phyloP scores from a whole-genome alignment of 2,888 invertebrate species.

The Junonia oenone region DNA sequence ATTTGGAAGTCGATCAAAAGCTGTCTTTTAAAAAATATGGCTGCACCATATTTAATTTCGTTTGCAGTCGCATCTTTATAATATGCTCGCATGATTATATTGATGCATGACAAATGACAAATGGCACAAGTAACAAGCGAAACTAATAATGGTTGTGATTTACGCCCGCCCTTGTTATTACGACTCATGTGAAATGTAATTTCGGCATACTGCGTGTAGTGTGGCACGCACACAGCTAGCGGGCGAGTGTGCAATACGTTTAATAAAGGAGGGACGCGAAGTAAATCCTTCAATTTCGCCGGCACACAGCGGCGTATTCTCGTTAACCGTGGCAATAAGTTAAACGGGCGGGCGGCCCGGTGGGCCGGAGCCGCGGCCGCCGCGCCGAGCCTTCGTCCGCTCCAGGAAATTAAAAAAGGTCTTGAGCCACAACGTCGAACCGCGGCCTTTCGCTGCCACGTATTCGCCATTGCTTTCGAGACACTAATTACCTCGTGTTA shows the following conservation, averaged over 20 bases:
- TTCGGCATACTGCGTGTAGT: constrained; percentile 70
- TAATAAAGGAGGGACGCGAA: constrained; percentile 79
- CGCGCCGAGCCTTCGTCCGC: constrained; percentile 32
- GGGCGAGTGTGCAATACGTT: constrained; percentile 72
- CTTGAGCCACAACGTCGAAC: constrained; percentile 52
- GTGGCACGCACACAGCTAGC: constrained; percentile 51
- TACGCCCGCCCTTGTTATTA: constrained; percentile 78
- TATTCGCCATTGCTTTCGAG: constrained; percentile 28
- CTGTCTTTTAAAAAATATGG: not conserved
- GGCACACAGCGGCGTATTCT: constrained; percentile 78
- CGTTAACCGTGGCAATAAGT: constrained; percentile 80
- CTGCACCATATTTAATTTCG: not conserved
- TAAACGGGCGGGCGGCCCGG: constrained; percentile 62
- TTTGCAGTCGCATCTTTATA: constrained; percentile 4
- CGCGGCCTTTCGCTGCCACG: constrained; percentile 33
- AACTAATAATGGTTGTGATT: constrained; percentile 78
- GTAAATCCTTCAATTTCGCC: constrained; percentile 80
- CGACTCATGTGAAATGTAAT: constrained; percentile 80
- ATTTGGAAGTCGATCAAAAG: not conserved
- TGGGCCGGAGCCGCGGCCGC: constrained; percentile 41
- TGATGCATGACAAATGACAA: constrained; percentile 50
- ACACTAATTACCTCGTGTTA: constrained; percentile 32
- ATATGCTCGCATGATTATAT: constrained; percentile 48
- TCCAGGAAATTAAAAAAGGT: constrained; percentile 72
- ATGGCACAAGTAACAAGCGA: constrained; percentile 68